Evolutionary conservation across 2,888 invertebrate genomes (phyloP), one percentile per base, ranked within the genome.

Genomic region (Campoplex capitator): DNA sequence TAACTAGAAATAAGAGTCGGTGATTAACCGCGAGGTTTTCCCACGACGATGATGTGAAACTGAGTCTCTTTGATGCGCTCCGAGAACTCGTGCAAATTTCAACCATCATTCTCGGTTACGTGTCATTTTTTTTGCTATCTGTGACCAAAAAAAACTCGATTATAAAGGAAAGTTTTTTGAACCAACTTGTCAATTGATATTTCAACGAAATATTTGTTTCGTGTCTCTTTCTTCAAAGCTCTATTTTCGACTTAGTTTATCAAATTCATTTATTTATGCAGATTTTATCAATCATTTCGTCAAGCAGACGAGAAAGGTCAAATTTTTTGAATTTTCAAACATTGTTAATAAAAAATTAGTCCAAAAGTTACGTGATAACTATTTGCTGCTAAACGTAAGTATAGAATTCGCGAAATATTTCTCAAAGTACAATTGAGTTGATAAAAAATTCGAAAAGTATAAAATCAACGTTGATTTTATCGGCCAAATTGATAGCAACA

Each of bases 21-120:
- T 38, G 76, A 70, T 42, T 70, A 83, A 76, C 56, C 79, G 67
- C 56, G 48, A 73, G 58, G 73, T 80, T 86, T 83, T 86, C 86
- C 78, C 84, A 82, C 78, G 80, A 78, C 45, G 16, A 62, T 32
- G 54, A 28, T 68, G 28, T 23, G 48, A 35, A 48, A 48, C 71
- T n/a, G 7, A 56, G 2, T 23, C n/a, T 62, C 70, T 32, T 16
- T 3, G 38, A 2, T 8, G 13, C 28, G 13, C 28, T n/a, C n/a
- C 1, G 11, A 42, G 28, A 62, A 62, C 45, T 75, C 18, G 62
- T 58, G 54, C 35, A 51, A 48, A 68, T 74, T 78, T 78, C 67
- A 67, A 58, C 58, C 78, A 48, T 42, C 62, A n/a, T 23, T 62
- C 13, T 32, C 0, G 3, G 6, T n/a, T 11, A 3, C 4, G 45